Percentiles rank a stretch among this genome's conserved stretches.
These are phyloP conservation scores for Anser cygnoides DNA, from an alignment of 2,113 vertebrate species.

Conservation along the genomic window DNA sequence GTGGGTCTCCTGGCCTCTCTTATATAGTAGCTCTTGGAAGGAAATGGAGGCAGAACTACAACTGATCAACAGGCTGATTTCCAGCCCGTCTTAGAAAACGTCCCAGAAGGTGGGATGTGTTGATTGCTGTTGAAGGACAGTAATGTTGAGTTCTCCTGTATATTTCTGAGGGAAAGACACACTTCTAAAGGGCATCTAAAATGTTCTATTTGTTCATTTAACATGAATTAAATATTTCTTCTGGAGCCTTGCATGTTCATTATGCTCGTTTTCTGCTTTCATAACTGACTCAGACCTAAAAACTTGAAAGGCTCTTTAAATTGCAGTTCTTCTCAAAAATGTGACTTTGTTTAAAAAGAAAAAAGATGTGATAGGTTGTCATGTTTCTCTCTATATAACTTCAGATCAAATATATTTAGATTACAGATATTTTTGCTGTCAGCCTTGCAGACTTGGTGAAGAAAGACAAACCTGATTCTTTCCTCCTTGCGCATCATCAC, in stretches of 20 bases:
- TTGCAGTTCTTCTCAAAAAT: constrained; percentile 26
- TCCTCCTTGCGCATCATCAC: background rate
- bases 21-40: background rate
- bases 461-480: constrained; percentile 41
- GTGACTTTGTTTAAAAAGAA: constrained; percentile 52
- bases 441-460: constrained; percentile 29
- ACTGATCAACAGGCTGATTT: background rate
- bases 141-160: background rate
- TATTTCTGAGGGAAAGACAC: background rate
- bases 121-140: background rate
- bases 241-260: background rate
- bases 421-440: constrained; percentile 59
- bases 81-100: background rate
- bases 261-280: background rate
- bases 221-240: background rate
- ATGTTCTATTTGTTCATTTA: background rate
- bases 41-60: background rate
- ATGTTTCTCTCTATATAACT: constrained; percentile 51
- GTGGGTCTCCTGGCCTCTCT: background rate
- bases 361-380: constrained; percentile 58
- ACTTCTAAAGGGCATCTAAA: background rate
- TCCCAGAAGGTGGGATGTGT: background rate
- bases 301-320: constrained; percentile 53
- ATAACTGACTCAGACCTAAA: constrained; percentile 56
- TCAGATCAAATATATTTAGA: constrained; percentile 69